Conservation (phyloP, 1,140 invertebrate genomes). For the Brachionus koreanus region DNA sequence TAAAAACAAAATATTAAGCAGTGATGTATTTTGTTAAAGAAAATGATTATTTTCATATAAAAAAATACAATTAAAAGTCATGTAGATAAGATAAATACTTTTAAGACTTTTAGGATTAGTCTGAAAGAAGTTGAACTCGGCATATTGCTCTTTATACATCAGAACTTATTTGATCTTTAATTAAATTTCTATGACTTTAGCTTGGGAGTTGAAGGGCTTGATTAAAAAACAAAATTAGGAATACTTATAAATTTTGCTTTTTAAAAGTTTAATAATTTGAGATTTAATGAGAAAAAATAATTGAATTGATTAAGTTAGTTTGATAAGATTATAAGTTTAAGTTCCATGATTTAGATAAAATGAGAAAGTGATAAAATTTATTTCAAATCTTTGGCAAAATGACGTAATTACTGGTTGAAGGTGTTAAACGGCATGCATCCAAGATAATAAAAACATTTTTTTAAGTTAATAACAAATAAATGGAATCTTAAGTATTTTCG, state of each 20-base stretch:
- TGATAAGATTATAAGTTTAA: background rate
- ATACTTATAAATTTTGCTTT: background rate
- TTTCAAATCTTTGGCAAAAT: background rate
- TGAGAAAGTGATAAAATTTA: background rate
- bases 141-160: background rate
- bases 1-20: constrained; percentile 29
- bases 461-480: background rate
- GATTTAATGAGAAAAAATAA: too few relatives aligned
- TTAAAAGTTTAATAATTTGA: too few relatives aligned
- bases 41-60: background rate
- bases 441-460: background rate
- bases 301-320: background rate
- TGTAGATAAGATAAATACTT: constrained; percentile 32
- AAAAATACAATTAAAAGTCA: constrained; percentile 38
- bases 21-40: background rate
- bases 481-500: background rate
- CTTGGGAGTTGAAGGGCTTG: background rate
- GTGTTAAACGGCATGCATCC: background rate
- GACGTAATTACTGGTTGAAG: background rate
- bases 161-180: background rate
- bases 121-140: background rate
- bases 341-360: background rate
- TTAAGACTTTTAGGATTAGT: background rate
- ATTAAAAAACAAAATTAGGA: background rate
- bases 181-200: background rate